Evolutionary conservation across 1,140 invertebrate species (phyloP).

Genomic region (Drosophila sucinea): DNA sequence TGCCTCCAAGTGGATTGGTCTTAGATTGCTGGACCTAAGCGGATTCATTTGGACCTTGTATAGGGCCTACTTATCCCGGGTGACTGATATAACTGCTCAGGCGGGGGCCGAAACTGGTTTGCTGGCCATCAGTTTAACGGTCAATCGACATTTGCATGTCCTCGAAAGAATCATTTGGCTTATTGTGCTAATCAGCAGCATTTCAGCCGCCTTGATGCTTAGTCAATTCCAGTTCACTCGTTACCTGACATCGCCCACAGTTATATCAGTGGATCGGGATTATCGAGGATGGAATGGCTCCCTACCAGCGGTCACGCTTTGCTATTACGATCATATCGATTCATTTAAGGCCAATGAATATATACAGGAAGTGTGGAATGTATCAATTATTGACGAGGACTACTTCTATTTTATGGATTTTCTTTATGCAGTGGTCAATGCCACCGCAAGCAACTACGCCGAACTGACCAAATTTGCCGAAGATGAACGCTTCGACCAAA

Average conservation of each 20-base stretch:
- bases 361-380: conserved; percentile 77
- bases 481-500: conserved; percentile 82
- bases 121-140: conserved; percentile 59
- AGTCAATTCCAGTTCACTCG: conserved; percentile 70
- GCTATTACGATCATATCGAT: conserved; percentile 84
- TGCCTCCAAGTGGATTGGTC: background rate
- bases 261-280: conserved; percentile 87
- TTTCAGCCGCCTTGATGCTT: conserved; percentile 48
- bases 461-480: conserved; percentile 83
- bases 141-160: conserved; percentile 51
- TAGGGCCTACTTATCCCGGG: background rate
- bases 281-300: conserved; percentile 88
- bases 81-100: conserved; percentile 46
- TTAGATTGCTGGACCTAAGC: background rate
- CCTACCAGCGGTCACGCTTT: conserved; percentile 86
- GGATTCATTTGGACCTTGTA: background rate
- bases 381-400: conserved; percentile 74
- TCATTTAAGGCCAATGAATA: conserved; percentile 72
- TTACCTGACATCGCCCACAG: conserved; percentile 85
- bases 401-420: conserved; percentile 83
- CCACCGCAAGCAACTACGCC: conserved; percentile 71
- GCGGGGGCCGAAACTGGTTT: conserved; percentile 66
- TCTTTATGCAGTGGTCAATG: conserved; percentile 82
- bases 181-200: conserved; percentile 45
- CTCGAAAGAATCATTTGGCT: conserved; percentile 69